A percentile compares a stretch with the other conserved stretches of the same genome.
Conservation (phyloP, 1,140 invertebrate genomes). For the Tetramorium alpestre region DNA sequence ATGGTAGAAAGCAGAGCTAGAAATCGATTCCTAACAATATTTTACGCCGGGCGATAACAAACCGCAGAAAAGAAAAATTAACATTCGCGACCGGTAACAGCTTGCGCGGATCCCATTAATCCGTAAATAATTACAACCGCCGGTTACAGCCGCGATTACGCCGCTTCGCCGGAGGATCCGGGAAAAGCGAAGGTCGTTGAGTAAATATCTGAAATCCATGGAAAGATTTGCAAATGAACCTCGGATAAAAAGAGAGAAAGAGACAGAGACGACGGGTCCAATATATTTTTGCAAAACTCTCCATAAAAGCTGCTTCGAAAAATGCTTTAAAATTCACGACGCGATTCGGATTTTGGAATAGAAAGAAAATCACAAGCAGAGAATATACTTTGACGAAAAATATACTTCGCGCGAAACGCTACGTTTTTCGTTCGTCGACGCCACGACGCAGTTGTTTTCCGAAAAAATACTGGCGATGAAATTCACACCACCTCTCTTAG, state of each 20-base stretch:
- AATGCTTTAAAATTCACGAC: neutral
- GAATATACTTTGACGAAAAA: neutral
- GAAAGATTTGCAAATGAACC: slow-evolving; percentile 10
- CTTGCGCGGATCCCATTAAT: neutral
- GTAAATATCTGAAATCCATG: slow-evolving; percentile 39
- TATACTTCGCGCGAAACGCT: neutral
- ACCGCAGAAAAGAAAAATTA: slow-evolving; percentile 47
- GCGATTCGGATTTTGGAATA: neutral
- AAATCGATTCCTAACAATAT: slow-evolving; percentile 61
- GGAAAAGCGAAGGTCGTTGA: neutral
- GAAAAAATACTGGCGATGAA: neutral
- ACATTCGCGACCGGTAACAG: slow-evolving; percentile 35
- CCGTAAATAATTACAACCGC: slow-evolving; percentile 55
- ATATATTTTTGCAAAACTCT: neutral
- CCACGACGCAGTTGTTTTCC: neutral
- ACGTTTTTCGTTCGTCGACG: too few species aligned
- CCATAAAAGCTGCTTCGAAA: neutral
- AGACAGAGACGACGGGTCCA: neutral
- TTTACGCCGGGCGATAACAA: slow-evolving; percentile 53
- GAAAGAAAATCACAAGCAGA: neutral
- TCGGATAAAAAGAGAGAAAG: neutral
- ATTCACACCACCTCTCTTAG: neutral
- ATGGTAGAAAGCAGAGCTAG: slow-evolving; percentile 68
- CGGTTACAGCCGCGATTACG: slow-evolving; percentile 38
- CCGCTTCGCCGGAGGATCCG: neutral